Percentiles rank a stretch among this genome's conserved stretches.
Evolutionary conservation across 2,797 vertebrate species (phyloP).

Genomic region (Sebastes matsubarae): DNA sequence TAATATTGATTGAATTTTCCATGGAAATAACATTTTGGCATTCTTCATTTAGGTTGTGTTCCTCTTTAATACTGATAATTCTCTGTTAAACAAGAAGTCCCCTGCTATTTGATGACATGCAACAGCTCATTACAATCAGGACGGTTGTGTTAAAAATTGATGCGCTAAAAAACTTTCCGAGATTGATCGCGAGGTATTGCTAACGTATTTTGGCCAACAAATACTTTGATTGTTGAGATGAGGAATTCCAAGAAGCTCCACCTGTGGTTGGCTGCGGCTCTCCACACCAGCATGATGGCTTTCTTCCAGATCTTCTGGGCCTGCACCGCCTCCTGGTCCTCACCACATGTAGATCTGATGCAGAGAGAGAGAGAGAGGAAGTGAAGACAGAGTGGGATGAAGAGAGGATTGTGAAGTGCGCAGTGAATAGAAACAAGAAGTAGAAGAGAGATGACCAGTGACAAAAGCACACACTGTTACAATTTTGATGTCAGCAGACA

Average conservation of each 20-base stretch:
- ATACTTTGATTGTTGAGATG: background rate
- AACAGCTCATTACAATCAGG: background rate
- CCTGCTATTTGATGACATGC: background rate
- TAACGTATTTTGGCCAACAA: background rate
- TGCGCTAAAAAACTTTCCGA: background rate
- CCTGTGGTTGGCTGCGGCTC: constrained; percentile 99
- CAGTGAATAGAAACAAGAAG: constrained; percentile 6
- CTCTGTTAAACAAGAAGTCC: background rate
- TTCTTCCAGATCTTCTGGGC: constrained; percentile 99
- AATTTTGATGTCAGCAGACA: constrained; percentile 20
- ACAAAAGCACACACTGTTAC: background rate
- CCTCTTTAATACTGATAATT: background rate
- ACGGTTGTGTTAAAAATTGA: background rate
- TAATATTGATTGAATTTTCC: fast-evolving
- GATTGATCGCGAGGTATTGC: too few relatives aligned
- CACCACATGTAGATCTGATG: constrained; percentile 93
- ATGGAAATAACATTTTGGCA: too few relatives aligned
- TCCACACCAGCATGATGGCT: constrained; percentile 99
- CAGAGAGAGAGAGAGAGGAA: background rate
- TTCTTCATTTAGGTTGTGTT: too few relatives aligned
- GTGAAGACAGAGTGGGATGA: background rate
- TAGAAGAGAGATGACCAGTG: constrained; percentile 29
- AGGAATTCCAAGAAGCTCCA: constrained; percentile 50
- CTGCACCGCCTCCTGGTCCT: constrained; percentile 97
- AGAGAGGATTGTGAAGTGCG: background rate